Base-by-base conservation (phyloP, 64 coral and sea anemone species). In the Pocillopora damicornis region DNA sequence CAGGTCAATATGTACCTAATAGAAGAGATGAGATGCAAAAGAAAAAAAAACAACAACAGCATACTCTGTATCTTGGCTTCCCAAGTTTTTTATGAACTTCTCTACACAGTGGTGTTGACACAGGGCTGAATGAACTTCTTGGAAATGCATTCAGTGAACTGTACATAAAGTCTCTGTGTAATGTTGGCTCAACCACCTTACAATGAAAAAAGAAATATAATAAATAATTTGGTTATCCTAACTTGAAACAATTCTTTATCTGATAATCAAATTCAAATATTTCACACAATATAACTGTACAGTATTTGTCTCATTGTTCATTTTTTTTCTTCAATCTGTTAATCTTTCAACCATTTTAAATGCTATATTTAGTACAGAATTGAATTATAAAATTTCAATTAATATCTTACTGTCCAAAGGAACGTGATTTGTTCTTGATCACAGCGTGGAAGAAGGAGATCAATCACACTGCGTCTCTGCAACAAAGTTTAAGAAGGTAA, bases 141-240 rank as follows among this genome's bases (percentile, higher is more conserved):
- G 97, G 92, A 23, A 94, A 95, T 61, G 97, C 91, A 90, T 92
- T 95, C 11, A 99, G 91, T 76, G 93, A 99, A 77, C 97, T 95
- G 91, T 95, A 99, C 88, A 99, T 94, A 35, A 99, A 99, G 67
- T 99, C 97, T 75, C 97, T 87, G 22, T 99, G 97, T 14, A 99
- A 86, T 20, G 93, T 83, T 30, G 97, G 97, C 60, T 99, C 93
- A 63, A 99, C 90, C 15, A 99, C 97, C 97, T 99, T 37, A 37
- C 68, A 69, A 37, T 25, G 37, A 18, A 22, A 2, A 59, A 9
- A 35, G 23, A 36, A 25, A 20, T 71, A 69, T 15, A 25, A 58
- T 66, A 66, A 18, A 20, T 5, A 79, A 4, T 51, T 51, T 51
- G 42, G 42, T 51, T 51, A 4, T 51, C 42, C 42, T 51, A 51